Evolutionary conservation across 1,140 invertebrate species (phyloP), one percentile per base, ranked within the genome.

Genomic region (Drosophila micromelanica): DNA sequence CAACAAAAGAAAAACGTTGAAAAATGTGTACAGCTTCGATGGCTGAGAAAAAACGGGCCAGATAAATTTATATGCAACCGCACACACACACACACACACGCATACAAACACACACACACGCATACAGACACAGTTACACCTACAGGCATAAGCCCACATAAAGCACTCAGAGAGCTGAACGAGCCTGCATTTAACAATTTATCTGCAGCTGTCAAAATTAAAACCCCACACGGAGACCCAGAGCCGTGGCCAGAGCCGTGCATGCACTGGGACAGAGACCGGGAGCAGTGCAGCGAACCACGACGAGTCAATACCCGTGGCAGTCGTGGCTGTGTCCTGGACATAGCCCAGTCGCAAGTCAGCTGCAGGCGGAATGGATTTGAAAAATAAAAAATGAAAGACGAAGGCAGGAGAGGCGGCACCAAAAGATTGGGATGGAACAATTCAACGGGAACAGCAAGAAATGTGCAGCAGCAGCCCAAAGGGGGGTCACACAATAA

Each of bases 121-220:
- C 15, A 35, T 11, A 54, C 13, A 65, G 17, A n/a, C 32, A 42
- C 23, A 37, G 35, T 45, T 68, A 73, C 78, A 86, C 71, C 82
- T 78, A 87, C 82, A 86, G 63, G 63, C 78, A 52, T 82, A 86
- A 86, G 84, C 81, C 75, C 78, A 87, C 82, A 86, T 87, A 86
- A 86, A 86, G 81, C 81, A 86, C 81, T 86, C 81, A 78, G 75
- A 74, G 82, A 87, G 71, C 78, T 73, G 81, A 76, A 67, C 78
- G 84, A 63, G 82, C 78, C 86, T 90, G 86, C 86, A 90, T 90
- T 90, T 90, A 90, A 90, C 86, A 90, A 90, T 90, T 90, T 90
- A 90, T 90, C 86, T 90, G 80, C 86, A 90, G 86, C 86, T 90
- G 86, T 90, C 86, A 90, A 90, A 90, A 90, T 90, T 90, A 90